Percentiles rank a stretch among this genome's conserved stretches.
Evolutionary conservation across 2,888 invertebrate genomes (phyloP).

Genomic region (Disparrhopalites patrizii): DNA sequence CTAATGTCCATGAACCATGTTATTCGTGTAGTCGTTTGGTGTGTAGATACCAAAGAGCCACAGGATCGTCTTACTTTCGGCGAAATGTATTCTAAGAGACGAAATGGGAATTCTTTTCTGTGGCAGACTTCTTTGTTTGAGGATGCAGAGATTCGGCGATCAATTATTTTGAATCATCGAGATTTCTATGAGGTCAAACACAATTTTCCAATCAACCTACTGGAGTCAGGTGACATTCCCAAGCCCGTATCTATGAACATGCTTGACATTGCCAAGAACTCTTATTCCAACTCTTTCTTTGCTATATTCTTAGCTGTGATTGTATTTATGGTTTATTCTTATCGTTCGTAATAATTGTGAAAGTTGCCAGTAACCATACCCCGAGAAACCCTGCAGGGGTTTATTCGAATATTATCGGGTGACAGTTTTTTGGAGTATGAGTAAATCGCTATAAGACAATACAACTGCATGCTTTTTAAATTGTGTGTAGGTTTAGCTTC

Average conservation of each 20-base stretch:
- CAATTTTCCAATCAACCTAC: neutral
- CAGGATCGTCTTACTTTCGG: neutral
- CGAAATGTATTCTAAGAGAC: neutral
- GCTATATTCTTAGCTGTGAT: neutral
- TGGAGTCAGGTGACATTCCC: neutral
- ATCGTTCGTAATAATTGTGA: neutral
- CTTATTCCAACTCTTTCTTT: neutral
- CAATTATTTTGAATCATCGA: neutral
- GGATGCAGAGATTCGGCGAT: neutral
- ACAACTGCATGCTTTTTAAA: too few relatives aligned
- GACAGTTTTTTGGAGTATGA: too few relatives aligned
- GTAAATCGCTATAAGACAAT: too few relatives aligned
- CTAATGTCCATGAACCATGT: neutral
- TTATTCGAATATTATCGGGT: too few relatives aligned
- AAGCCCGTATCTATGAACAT: neutral
- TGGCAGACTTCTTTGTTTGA: neutral
- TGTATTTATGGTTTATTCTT: neutral
- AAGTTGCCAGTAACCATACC: too few relatives aligned
- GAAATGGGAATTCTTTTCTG: neutral
- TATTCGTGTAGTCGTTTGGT: slow-evolving; percentile 1
- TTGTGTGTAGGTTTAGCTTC: too few relatives aligned
- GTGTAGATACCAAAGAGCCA: neutral
- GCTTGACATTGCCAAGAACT: neutral
- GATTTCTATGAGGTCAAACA: neutral
- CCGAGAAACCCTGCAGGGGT: too few relatives aligned